Conservation (phyloP, 2,113 vertebrate species). For the Scatophagus argus region DNA sequence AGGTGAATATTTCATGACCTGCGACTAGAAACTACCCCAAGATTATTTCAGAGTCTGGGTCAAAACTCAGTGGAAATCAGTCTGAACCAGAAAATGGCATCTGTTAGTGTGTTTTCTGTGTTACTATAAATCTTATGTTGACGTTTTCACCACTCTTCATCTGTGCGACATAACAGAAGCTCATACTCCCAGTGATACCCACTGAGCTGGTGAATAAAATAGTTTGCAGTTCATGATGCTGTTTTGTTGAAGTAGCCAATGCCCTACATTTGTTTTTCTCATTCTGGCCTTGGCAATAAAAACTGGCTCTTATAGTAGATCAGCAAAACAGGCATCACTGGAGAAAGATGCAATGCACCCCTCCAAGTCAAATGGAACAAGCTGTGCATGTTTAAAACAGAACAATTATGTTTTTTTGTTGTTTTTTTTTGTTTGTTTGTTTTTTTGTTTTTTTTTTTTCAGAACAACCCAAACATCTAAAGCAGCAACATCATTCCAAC, state of each 20-base stretch:
- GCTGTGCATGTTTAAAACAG: slow-evolving; percentile 39
- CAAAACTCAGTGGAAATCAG: slow-evolving; percentile 71
- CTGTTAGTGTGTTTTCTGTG: slow-evolving; percentile 12
- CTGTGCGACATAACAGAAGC: slow-evolving; percentile 3
- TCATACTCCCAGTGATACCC: background rate
- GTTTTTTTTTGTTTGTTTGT: too few relatives aligned
- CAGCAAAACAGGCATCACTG: background rate
- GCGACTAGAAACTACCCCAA: slow-evolving; percentile 43
- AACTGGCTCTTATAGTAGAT: background rate
- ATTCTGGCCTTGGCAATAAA: slow-evolving; percentile 27
- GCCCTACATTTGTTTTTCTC: slow-evolving; percentile 11
- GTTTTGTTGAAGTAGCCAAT: slow-evolving; percentile 13
- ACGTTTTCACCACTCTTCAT: slow-evolving; percentile 13
- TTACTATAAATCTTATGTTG: slow-evolving; percentile 33
- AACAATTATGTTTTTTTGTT: background rate
- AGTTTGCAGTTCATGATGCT: slow-evolving; percentile 50
- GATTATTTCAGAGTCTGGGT: slow-evolving; percentile 72
- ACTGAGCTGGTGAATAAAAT: slow-evolving; percentile 43
- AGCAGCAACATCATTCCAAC: background rate
- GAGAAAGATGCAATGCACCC: slow-evolving; percentile 41
- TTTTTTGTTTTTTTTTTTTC: background rate
- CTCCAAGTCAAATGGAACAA: slow-evolving; percentile 23
- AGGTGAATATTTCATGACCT: slow-evolving; percentile 73
- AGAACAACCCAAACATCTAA: slow-evolving; percentile 20
- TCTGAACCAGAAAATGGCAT: slow-evolving; percentile 50